Base-by-base conservation (phyloP, 2,113 vertebrate species). In the Sinocyclocheilus maitianheensis region DNA sequence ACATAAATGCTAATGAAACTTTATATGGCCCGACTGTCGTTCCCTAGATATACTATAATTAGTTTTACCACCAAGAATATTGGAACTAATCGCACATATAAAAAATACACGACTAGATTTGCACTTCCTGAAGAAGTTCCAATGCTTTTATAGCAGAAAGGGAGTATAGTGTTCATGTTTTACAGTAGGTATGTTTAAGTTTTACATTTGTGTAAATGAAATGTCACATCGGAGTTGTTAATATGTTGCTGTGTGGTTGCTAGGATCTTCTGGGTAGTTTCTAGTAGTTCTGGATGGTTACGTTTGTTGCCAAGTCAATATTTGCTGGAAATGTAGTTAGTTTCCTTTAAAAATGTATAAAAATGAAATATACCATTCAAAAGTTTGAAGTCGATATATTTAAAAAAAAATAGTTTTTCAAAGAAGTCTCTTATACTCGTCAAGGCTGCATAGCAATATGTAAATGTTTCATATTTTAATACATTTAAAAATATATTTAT, bases 1-100 rank as follows among this genome's bases (percentile, higher is more conserved):
- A 82, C 26, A 51, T 53, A 22, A 82, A 69, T 67, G 80, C 46
- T 26, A 80, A 80, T 80, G 78, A 80, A 80, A 80, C 77, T 46
- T 81, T 63, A 81, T 43, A 62, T 26, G 58, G 37, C 26, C 48
- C 48, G 6, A 81, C 58, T 65, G 22, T 65, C 48, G 0, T 46
- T 63, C 37, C 34, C 6, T 63, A 62, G 22, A 63, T 26, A 46
- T 18, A 81, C n/a, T 81, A 5, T 48, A 10, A 30, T 81, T 81
- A 1, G 4, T 43, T 40, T 63, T 65, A 65, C 6, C 24, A 12
- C 46, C 40, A 48, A 76, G 22, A 16, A 76, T 34, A 20, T 8
- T 53, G 6, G 7, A 30, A 55, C 3, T 30, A 34, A 77, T 34
- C 3, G 2, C 14, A 14, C 1, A 11, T 30, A 4, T 26, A 55